A percentile compares a stretch with the other conserved stretches of the same genome.
Conservation (phyloP, 2,888 invertebrate genomes). For the Dryobota labecula region DNA sequence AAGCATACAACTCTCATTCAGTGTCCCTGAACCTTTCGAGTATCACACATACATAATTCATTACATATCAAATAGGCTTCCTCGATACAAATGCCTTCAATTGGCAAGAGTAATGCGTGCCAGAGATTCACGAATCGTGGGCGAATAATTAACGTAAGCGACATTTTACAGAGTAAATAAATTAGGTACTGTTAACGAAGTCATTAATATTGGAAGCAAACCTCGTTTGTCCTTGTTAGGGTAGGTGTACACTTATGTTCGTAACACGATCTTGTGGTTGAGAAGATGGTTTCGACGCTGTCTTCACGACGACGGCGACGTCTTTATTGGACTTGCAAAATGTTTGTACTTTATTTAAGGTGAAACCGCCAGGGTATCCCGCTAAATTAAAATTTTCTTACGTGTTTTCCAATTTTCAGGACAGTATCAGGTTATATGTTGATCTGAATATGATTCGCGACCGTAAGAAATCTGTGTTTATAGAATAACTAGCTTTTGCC, state of each 20-base stretch:
- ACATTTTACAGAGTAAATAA: conserved; percentile 62
- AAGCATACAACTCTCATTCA: not conserved
- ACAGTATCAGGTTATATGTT: too few relatives aligned
- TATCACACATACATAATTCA: conserved; percentile 50
- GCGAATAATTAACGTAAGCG: conserved; percentile 60
- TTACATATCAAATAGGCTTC: conserved; percentile 45
- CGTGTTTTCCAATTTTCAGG: too few relatives aligned
- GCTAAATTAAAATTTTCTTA: too few relatives aligned
- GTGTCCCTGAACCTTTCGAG: not conserved
- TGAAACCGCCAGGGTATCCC: too few relatives aligned
- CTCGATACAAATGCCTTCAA: conserved; percentile 57
- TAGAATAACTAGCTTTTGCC: too few relatives aligned
- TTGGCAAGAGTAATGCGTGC: conserved; percentile 52
- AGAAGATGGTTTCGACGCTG: conserved; percentile 9
- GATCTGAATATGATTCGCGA: too few relatives aligned
- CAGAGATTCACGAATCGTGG: conserved; percentile 49
- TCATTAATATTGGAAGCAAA: conserved; percentile 60
- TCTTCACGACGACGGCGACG: conserved; percentile 12
- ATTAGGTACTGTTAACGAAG: conserved; percentile 61
- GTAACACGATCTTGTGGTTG: conserved; percentile 35
- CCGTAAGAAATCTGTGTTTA: too few relatives aligned
- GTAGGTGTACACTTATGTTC: conserved; percentile 27
- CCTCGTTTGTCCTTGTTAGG: conserved; percentile 50
- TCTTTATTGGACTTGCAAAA: conserved; percentile 36
- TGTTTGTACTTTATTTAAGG: conserved; percentile 6